phyloP scores from a whole-genome alignment of 1,140 invertebrate genomes.

The Magallana gigas region DNA sequence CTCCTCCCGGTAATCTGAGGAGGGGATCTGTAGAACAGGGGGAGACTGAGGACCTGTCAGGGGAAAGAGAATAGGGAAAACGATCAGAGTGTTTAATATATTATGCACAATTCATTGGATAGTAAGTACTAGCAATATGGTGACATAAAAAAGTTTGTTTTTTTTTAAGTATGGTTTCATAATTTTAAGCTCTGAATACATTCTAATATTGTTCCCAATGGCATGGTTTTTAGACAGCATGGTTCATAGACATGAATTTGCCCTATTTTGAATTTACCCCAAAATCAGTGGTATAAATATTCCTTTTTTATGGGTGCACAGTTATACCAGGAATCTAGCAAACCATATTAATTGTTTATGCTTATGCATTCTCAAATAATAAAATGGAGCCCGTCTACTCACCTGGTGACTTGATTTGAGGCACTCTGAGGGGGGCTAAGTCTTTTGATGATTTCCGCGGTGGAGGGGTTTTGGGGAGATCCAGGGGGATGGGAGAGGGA shows the following conservation, averaged over 20 bases:
- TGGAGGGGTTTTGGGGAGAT: conserved; percentile 44
- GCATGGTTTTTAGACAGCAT: too few species aligned
- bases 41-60: neutral
- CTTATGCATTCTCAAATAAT: too few species aligned
- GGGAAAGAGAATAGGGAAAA: neutral
- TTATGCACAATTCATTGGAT: too few species aligned
- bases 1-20: neutral
- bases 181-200: too few species aligned
- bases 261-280: too few species aligned
- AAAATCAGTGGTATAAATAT: too few species aligned
- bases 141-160: neutral
- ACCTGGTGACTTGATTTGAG: conserved; percentile 43
- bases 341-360: too few species aligned
- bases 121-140: neutral
- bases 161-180: too few species aligned
- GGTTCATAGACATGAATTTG: too few species aligned
- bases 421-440: conserved; percentile 53
- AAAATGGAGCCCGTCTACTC: neutral
- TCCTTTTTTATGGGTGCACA: neutral
- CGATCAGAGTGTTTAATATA: too few species aligned
- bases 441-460: conserved; percentile 42
- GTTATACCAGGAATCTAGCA: neutral
- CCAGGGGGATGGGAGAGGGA: conserved; percentile 23
- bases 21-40: neutral
- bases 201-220: too few species aligned